Conservation (phyloP, 2,113 vertebrate species). For the Micronycteris hirsuta region DNA sequence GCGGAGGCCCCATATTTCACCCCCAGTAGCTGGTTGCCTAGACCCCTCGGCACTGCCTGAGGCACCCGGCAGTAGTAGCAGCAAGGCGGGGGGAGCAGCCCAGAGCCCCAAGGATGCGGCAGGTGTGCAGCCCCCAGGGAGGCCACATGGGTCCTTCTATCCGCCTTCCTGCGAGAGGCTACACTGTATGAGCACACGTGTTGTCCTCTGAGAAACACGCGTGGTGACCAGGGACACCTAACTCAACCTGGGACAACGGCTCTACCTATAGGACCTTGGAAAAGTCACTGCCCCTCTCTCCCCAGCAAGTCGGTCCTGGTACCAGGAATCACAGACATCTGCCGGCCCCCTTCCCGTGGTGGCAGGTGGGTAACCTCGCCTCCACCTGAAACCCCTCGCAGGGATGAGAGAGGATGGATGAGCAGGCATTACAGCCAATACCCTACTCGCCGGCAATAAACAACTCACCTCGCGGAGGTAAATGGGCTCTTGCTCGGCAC, state of each 20-base stretch:
- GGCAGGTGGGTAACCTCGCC: slow-evolving; percentile 14
- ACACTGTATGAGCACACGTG: fast-evolving
- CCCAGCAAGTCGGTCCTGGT: not conserved
- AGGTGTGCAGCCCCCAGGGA: fast-evolving
- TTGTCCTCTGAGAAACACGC: not conserved
- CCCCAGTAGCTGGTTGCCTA: not conserved
- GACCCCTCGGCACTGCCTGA: not conserved
- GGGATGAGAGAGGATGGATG: slow-evolving; percentile 37
- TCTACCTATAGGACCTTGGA: slow-evolving; percentile 15
- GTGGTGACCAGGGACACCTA: not conserved
- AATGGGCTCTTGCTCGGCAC: slow-evolving; percentile 39
- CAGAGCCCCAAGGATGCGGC: not conserved
- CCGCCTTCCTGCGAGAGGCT: not conserved
- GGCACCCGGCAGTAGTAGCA: fast-evolving
- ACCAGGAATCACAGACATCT: not conserved
- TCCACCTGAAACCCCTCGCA: not conserved
- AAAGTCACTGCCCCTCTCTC: slow-evolving; percentile 16
- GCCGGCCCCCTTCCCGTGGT: not conserved
- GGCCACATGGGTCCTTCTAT: fast-evolving
- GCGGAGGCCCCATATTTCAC: not conserved
- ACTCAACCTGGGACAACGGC: not conserved
- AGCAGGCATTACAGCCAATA: slow-evolving; percentile 17
- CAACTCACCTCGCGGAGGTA: slow-evolving; percentile 59
- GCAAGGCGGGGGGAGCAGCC: fast-evolving
- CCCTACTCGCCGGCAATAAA: slow-evolving; percentile 52